These are phyloP conservation scores for Apogon hyalosoma DNA, from an alignment of 2,797 vertebrate genomes.

Conservation along the genomic window DNA sequence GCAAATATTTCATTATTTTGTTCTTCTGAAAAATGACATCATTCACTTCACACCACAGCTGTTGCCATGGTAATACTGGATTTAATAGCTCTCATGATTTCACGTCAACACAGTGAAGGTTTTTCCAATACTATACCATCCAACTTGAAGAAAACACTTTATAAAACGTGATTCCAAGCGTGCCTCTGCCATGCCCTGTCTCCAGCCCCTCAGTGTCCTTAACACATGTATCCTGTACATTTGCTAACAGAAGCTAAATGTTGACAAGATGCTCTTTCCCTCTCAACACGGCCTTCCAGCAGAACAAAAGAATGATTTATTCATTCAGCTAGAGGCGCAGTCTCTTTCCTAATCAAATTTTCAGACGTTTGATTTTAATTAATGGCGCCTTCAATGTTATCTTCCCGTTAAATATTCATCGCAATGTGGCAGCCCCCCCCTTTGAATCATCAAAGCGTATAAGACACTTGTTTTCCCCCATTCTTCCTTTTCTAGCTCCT, in stretches of 20 bases:
- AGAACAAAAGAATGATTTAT: constrained; percentile 80
- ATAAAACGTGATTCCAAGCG: neutral
- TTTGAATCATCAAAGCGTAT: constrained; percentile 67
- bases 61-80: constrained; percentile 7
- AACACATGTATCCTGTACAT: constrained; percentile 60
- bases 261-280: constrained; percentile 71
- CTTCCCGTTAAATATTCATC: constrained; percentile 80
- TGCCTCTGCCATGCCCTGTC: neutral
- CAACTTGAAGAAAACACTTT: neutral
- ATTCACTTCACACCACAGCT: neutral
- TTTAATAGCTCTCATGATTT: neutral
- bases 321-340: constrained; percentile 72
- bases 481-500: constrained; percentile 42
- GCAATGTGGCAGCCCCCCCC: constrained; percentile 55
- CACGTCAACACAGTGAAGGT: neutral
- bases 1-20: constrained; percentile 19
- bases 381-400: constrained; percentile 79
- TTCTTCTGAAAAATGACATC: neutral
- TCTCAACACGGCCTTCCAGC: constrained; percentile 61
- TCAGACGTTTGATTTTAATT: constrained; percentile 84
- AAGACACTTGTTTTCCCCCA: constrained; percentile 60
- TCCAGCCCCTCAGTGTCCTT: constrained; percentile 22
- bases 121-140: neutral
- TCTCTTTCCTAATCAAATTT: constrained; percentile 81
- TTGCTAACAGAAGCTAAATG: constrained; percentile 69